Evolutionary conservation across 2,888 invertebrate genomes (phyloP).

Genomic region (Himalopsyche anomala): DNA sequence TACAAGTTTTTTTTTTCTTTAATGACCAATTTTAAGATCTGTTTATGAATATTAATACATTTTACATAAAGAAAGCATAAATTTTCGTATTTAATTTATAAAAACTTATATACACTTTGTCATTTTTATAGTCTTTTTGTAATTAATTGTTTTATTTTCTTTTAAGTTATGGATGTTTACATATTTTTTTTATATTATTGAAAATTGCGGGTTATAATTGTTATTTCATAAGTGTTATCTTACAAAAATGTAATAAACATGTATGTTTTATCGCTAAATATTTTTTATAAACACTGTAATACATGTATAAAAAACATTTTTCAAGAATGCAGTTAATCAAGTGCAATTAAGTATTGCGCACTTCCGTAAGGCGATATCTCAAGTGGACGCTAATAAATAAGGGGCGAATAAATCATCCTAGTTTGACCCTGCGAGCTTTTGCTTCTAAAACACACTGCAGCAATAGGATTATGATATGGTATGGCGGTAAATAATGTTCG

Average conservation of each 20-base stretch:
- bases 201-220: no score
- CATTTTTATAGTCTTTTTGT: no score
- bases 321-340: conserved; percentile 29
- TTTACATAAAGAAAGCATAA: no score
- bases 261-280: not conserved
- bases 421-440: conserved; percentile 32
- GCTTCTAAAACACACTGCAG: conserved; percentile 41
- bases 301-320: not conserved
- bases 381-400: conserved; percentile 34
- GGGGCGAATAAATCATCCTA: conserved; percentile 11
- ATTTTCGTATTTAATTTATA: no score
- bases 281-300: not conserved
- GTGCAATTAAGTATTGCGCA: conserved; percentile 20
- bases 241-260: not conserved
- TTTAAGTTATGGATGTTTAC: no score
- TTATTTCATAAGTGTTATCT: no score
- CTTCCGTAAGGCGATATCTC: conserved; percentile 21
- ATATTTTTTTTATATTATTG: no score
- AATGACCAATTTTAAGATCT: no score
- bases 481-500: conserved; percentile 55
- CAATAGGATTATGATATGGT: conserved; percentile 55
- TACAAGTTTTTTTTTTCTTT: no score
- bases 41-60: no score
- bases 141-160: no score
- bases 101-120: no score